phyloP scores from a whole-genome alignment of 2,888 invertebrate species.

The Drosophila seclusa region DNA sequence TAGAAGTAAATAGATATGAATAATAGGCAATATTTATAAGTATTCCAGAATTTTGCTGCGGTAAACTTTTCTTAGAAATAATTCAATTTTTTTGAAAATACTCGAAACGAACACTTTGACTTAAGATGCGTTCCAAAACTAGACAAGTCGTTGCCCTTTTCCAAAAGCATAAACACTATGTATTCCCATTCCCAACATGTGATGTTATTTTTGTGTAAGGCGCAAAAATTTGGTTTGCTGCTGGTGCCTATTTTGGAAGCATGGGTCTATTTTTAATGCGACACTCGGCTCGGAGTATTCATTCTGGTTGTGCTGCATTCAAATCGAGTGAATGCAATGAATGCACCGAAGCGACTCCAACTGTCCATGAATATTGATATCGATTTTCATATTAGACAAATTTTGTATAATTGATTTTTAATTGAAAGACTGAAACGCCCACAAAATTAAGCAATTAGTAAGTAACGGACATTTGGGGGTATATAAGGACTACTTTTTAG shows the following conservation, averaged over 20 bases:
- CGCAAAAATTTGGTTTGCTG: conserved; percentile 50
- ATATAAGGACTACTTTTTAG: conserved; percentile 23
- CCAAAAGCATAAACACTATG: conserved; percentile 57
- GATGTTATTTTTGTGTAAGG: conserved; percentile 64
- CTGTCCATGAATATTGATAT: conserved; percentile 22
- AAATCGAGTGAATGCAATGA: conserved; percentile 9
- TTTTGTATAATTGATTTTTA: conserved; percentile 57
- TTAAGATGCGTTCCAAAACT: conserved; percentile 33
- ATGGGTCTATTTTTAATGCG: conserved; percentile 44
- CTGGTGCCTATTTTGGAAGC: conserved; percentile 52
- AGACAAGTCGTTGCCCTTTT: conserved; percentile 68
- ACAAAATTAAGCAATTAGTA: conserved; percentile 60
- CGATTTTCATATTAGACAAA: conserved; percentile 40
- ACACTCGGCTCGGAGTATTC: conserved; percentile 27
- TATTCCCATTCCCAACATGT: conserved; percentile 24
- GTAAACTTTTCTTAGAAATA: neutral
- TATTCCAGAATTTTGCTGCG: neutral
- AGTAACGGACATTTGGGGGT: conserved; percentile 8
- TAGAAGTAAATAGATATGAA: neutral
- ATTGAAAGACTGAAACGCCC: conserved; percentile 53
- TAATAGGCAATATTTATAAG: neutral
- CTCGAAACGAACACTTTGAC: conserved; percentile 30
- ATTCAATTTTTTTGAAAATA: neutral
- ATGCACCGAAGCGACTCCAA: conserved; percentile 11
- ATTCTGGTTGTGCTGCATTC: conserved; percentile 23